A percentile compares a stretch with the other conserved stretches of the same genome.
Evolutionary conservation across 2,113 vertebrate species (phyloP).

Genomic region (Dipodomys spectabilis): DNA sequence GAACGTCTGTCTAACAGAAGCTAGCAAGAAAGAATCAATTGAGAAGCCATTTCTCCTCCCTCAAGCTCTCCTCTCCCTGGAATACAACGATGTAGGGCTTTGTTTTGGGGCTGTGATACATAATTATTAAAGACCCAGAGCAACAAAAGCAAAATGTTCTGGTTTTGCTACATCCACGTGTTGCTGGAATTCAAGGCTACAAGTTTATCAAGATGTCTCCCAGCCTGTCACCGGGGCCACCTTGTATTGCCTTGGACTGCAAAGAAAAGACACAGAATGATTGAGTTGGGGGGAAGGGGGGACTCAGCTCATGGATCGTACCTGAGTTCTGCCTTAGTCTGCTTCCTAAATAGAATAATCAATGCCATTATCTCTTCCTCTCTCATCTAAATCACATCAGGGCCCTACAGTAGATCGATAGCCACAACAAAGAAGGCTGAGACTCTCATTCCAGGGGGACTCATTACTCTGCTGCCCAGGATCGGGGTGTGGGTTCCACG

Average conservation of each 20-base stretch:
- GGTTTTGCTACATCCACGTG: slow-evolving; percentile 32
- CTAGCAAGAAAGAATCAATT: slow-evolving; percentile 38
- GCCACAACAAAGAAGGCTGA: slow-evolving; percentile 86
- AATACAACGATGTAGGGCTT: slow-evolving; percentile 46
- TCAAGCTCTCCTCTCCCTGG: slow-evolving; percentile 17
- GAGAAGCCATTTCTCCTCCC: slow-evolving; percentile 43
- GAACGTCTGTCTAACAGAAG: slow-evolving; percentile 47
- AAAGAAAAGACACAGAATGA: slow-evolving; percentile 81
- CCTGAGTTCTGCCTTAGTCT: slow-evolving; percentile 85
- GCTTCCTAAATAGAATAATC: slow-evolving; percentile 92
- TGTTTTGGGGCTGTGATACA: slow-evolving; percentile 43
- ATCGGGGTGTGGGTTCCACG: slow-evolving; percentile 82
- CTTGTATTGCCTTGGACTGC: slow-evolving; percentile 72
- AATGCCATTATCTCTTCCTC: slow-evolving; percentile 91
- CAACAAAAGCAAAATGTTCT: slow-evolving; percentile 4
- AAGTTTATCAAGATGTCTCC: slow-evolving; percentile 83
- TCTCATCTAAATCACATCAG: slow-evolving; percentile 91
- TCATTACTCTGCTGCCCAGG: slow-evolving; percentile 87
- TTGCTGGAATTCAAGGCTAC: slow-evolving; percentile 66
- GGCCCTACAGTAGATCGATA: slow-evolving; percentile 86
- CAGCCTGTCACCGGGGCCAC: slow-evolving; percentile 57
- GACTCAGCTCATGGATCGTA: slow-evolving; percentile 81
- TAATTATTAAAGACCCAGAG: slow-evolving; percentile 51
- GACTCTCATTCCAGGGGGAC: slow-evolving; percentile 86
- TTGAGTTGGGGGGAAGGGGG: slow-evolving; percentile 54